Base-by-base conservation (phyloP, 1,140 invertebrate species). In the Brachystomella parvula region DNA sequence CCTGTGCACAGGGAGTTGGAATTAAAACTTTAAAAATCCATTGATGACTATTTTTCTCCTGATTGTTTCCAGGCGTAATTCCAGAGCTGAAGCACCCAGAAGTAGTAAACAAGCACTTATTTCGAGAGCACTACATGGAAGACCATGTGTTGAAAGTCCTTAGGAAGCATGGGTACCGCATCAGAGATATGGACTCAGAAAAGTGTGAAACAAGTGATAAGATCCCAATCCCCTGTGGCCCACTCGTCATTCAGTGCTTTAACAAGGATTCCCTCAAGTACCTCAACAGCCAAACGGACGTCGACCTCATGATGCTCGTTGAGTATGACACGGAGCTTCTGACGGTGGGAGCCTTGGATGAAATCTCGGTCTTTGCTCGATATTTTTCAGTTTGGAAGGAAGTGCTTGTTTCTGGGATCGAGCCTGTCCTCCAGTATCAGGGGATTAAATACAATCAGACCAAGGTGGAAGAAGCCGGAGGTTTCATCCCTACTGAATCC, bases 321-420 rank as follows among this genome's bases (percentile, higher is more conserved):
- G 65, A 70, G 1, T 31, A 58, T 1, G 66, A 60, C 33, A 2
- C 57, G 1, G 21, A 19, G 6, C 49, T 61, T 19, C 39, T 71
- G 28, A 71, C 70, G 1, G 30, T 49, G 29, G 21, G 53, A 24
- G 71, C 69, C n/a, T 60, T 73, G 21, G 32, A 61, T 26, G 47
- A 66, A 24, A 26, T 68, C 21, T 35, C 63, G 2, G n/a, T 15
- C 15, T 33, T 66, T 17, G 65, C 60, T 17, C 15, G 64, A 2
- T 69, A 66, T 35, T 61, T 53, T 29, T 17, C 63, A 29, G 24
- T 69, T 2, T 71, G 71, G 71, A 73, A 73, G 26, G 70, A 73
- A 39, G 44, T 60, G n/a, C n/a, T 71, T 33, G 63, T 56, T 26
- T 47, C 53, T 26, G 71, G 71, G 29, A 53, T 61, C 19, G 69